These are phyloP conservation scores for Tanypteryx hageni DNA, from an alignment of 2,888 invertebrate genomes.

Conservation along the genomic window DNA sequence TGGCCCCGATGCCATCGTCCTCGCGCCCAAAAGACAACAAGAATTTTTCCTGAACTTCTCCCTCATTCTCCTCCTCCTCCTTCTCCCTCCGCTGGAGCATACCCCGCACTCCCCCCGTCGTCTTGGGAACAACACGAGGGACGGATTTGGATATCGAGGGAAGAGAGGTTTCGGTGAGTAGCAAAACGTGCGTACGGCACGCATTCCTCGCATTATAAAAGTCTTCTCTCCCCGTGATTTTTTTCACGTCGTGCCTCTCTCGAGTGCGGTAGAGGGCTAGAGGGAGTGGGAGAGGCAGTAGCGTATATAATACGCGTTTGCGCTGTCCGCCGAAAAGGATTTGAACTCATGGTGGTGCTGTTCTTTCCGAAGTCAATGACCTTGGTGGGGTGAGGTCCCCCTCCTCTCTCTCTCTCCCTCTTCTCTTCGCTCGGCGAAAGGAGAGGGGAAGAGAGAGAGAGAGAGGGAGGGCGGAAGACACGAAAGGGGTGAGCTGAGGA, in stretches of 20 bases:
- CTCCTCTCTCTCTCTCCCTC: not conserved
- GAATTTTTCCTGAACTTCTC: not conserved
- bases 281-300: not conserved
- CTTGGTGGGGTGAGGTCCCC: constrained; percentile 56
- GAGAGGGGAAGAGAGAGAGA: not conserved
- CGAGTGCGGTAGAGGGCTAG: not conserved
- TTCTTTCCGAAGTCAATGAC: constrained; percentile 63
- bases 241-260: not conserved
- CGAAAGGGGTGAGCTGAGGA: constrained; percentile 17
- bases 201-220: constrained; percentile 17
- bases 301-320: constrained; percentile 47
- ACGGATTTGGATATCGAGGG: constrained; percentile 44
- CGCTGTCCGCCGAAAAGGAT: constrained; percentile 63
- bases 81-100: constrained; percentile 31
- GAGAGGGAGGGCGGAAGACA: not conserved
- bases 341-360: constrained; percentile 60
- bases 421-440: not conserved
- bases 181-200: constrained; percentile 18
- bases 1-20: no score
- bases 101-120: constrained; percentile 13
- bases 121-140: constrained; percentile 43
- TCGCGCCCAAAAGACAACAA: constrained; percentile 18
- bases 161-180: constrained; percentile 27
- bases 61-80: not conserved
- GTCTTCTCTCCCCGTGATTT: not conserved